A percentile compares a stretch with the other conserved stretches of the same genome.
phyloP scores from a whole-genome alignment of 2,888 invertebrate species.

The Harpagoxenus sublaevis region DNA sequence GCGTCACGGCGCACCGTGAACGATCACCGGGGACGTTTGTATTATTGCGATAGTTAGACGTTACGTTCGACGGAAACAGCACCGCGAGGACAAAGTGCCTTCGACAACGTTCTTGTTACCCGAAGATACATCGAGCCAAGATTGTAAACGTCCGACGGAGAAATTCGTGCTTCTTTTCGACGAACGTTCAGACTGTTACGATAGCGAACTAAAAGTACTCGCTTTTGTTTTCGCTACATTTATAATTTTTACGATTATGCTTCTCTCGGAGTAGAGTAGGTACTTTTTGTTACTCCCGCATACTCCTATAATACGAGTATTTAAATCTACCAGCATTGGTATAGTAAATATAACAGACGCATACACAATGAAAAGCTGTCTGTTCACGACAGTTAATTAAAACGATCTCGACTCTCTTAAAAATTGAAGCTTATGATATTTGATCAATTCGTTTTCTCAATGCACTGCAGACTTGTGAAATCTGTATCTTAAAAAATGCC shows the following conservation, averaged over 20 bases:
- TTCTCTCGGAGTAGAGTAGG: no score
- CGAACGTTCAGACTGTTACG: neutral
- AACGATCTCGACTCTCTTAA: neutral
- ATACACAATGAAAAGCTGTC: no score
- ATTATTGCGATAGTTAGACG: constrained; percentile 27
- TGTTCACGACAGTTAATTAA: no score
- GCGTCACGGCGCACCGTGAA: constrained; percentile 17
- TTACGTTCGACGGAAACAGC: neutral
- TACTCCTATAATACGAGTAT: neutral
- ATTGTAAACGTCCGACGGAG: neutral
- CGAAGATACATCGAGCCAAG: neutral
- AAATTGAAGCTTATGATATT: neutral
- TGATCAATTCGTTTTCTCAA: neutral
- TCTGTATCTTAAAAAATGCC: constrained; percentile 14
- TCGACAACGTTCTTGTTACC: neutral
- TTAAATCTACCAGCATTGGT: no score
- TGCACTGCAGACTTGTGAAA: neutral
- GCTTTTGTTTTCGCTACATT: neutral
- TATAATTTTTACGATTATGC: neutral
- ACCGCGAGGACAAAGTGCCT: neutral
- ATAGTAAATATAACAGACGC: no score
- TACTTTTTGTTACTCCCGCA: no score
- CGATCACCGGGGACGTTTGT: constrained; percentile 33
- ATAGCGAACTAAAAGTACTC: neutral
- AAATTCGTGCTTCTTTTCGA: neutral